These are phyloP conservation scores for Drosophila borborema DNA, from an alignment of 2,888 invertebrate species.

Conservation along the genomic window DNA sequence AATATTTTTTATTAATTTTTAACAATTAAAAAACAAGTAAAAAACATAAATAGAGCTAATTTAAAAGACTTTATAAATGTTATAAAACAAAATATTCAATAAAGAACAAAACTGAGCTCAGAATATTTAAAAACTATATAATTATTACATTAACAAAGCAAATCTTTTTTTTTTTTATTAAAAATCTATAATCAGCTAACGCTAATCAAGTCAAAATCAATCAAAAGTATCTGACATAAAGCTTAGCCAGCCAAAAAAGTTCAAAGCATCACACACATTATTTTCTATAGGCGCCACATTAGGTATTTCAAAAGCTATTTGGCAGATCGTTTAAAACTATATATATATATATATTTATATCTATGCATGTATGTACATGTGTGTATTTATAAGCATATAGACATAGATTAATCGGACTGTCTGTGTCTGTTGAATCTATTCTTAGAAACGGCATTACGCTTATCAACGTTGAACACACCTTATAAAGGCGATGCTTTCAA, in stretches of 20 bases:
- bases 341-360: constrained; percentile 8
- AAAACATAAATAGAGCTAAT: too few relatives aligned
- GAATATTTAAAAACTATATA: too few relatives aligned
- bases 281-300: constrained; percentile 36
- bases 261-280: constrained; percentile 49
- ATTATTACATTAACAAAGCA: too few relatives aligned
- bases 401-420: constrained; percentile 10
- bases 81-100: too few relatives aligned
- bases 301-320: constrained; percentile 34
- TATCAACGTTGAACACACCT: constrained; percentile 45
- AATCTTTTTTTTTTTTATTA: too few relatives aligned
- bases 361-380: constrained; percentile 1
- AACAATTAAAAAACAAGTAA: too few relatives aligned
- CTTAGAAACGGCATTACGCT: constrained; percentile 52
- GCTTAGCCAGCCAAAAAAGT: constrained; percentile 48
- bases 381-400: not conserved
- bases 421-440: constrained; percentile 41
- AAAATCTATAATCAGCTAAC: not conserved
- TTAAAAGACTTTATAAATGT: too few relatives aligned
- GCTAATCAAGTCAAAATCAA: not conserved
- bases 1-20: too few relatives aligned
- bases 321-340: constrained; percentile 34
- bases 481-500: constrained; percentile 22
- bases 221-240: constrained; percentile 13
- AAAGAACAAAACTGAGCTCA: too few relatives aligned